Percentiles rank a stretch among this genome's conserved stretches.
Evolutionary conservation across 2,797 vertebrate species (phyloP).

Genomic region (Chelonia mydas): DNA sequence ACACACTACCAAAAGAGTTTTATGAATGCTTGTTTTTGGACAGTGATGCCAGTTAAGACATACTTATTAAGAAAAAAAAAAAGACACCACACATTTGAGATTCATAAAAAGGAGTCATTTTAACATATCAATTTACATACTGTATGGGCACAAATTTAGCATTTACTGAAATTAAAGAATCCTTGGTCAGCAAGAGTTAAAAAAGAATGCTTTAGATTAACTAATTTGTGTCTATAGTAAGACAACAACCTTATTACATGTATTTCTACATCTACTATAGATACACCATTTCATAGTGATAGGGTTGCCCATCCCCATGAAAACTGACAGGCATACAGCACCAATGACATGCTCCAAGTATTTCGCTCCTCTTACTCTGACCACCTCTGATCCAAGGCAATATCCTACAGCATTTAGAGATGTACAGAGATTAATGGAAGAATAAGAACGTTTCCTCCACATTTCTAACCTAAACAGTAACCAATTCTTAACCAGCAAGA

Average conservation of each 20-base stretch:
- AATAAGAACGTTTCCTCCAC: background rate
- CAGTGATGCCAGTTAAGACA: background rate
- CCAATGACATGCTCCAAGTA: background rate
- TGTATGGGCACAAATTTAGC: rapidly evolving
- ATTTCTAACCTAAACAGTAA: constrained; percentile 18
- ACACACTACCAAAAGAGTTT: background rate
- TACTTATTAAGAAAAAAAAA: background rate
- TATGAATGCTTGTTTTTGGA: background rate
- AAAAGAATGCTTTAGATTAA: background rate
- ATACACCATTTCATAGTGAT: background rate
- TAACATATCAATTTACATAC: background rate
- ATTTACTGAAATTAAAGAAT: background rate
- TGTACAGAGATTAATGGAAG: background rate
- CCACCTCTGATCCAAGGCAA: background rate
- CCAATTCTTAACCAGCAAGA: background rate
- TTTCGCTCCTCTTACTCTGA: background rate
- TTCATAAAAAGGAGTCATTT: background rate
- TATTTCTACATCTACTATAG: constrained; percentile 12
- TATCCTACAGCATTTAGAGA: background rate
- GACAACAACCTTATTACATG: background rate
- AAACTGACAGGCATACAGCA: background rate
- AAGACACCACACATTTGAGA: background rate
- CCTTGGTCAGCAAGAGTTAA: background rate
- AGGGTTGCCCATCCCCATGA: background rate
- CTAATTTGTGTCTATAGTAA: background rate